Evolutionary conservation across 2,888 invertebrate species (phyloP), one percentile per base, ranked within the genome.

Genomic region (Meteorus colon): DNA sequence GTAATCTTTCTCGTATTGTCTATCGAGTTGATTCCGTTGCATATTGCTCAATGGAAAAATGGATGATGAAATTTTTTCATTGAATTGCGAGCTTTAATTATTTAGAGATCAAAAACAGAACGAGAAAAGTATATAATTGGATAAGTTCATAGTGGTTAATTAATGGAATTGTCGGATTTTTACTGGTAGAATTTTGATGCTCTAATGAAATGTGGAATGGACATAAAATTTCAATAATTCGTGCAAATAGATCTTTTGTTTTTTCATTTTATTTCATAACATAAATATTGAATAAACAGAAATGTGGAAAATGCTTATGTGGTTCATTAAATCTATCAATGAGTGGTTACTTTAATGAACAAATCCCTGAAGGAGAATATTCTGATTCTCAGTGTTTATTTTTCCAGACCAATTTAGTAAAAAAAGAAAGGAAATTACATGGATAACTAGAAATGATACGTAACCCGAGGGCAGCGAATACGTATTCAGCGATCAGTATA

Each of bases 381-480:
- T 48, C n/a, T 5, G n/a, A n/a, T 48, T 48, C 6, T 0, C 1
- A n/a, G 16, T n/a, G 3, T 48, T 48, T n/a, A 48, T 48, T 48
- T n/a, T 48, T 12, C 0, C 4, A 48, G n/a, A 1, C 14, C 14
- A 45, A 51, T 29, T n/a, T 34, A 6, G 8, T 34, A n/a, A 45
- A 29, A 65, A 27, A 16, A n/a, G 31, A 31, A 3, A 27, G 6
- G 24, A n/a, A 31, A 69, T 51, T 41, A n/a, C 31, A 37, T 66
- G 41, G 71, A 65, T 74, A 78, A 76, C 78, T 77, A 48, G 77
- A 70, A 78, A 75, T 78, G 37, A 31, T 41, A 55, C 75, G 71
- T 63, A 4, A 76, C 62, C 76, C 77, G 60, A 74, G 74, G 74
- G 75, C 79, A 34, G 24, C 1, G 0, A 81, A 83, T 83, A 83